Conservation (phyloP, 2,797 vertebrate species). For the Myotis findleyi region DNA sequence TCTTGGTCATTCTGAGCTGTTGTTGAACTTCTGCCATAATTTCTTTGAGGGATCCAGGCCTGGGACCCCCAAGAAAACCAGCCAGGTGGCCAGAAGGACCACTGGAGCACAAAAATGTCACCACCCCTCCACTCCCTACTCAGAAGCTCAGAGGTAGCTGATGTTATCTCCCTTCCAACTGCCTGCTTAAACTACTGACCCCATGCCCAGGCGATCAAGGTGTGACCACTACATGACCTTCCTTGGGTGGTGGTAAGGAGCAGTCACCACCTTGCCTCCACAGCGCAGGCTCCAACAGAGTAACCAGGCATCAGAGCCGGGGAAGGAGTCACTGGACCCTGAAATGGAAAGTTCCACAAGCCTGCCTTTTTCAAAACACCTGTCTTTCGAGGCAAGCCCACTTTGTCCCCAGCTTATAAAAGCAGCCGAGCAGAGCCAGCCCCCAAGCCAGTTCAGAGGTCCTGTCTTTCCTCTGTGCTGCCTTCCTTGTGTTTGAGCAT, state of each 20-base stretch:
- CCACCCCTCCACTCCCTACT: background rate
- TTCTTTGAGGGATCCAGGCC: background rate
- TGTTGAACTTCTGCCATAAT: background rate
- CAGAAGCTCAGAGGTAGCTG: background rate
- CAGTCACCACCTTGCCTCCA: background rate
- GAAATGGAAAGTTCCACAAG: background rate
- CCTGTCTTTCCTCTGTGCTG: background rate
- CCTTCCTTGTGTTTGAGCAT: background rate
- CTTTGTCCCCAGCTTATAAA: background rate
- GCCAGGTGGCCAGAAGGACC: background rate
- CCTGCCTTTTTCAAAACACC: background rate
- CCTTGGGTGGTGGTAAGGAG: background rate
- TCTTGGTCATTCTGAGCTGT: background rate
- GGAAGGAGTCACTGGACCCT: background rate
- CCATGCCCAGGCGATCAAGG: background rate
- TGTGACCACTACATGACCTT: background rate
- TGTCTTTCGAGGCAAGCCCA: background rate
- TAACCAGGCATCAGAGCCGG: background rate
- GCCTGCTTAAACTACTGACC: background rate
- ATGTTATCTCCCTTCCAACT: background rate
- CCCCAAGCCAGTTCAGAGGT: background rate
- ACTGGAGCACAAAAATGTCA: background rate
- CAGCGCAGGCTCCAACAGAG: background rate
- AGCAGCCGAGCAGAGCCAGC: background rate
- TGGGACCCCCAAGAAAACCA: background rate